A percentile compares a stretch with the other conserved stretches of the same genome.
Evolutionary conservation across 2,113 vertebrate genomes (phyloP).

Genomic region (Leptodactylus fuscus): DNA sequence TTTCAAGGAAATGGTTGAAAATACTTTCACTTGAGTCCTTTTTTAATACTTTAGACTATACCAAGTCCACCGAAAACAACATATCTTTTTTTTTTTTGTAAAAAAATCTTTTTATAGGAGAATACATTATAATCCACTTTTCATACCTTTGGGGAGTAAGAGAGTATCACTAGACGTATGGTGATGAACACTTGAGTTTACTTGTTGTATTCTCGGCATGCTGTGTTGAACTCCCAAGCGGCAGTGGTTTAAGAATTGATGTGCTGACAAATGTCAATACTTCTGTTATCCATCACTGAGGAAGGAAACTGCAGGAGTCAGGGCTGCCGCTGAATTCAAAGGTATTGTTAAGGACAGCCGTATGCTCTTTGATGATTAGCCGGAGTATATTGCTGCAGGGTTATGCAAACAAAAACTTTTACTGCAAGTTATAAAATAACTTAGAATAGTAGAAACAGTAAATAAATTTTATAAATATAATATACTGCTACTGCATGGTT

Average conservation of each 20-base stretch:
- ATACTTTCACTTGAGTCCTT: no score
- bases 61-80: neutral
- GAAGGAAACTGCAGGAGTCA: constrained; percentile 41
- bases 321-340: constrained; percentile 41
- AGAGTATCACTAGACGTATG: constrained; percentile 63
- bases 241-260: constrained; percentile 60
- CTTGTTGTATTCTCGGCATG: constrained; percentile 45
- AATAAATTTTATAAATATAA: no score
- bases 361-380: constrained; percentile 23
- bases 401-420: constrained; percentile 32
- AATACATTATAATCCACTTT: constrained; percentile 62
- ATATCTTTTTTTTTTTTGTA: constrained; percentile 44
- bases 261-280: constrained; percentile 61
- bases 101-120: constrained; percentile 59
- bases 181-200: constrained; percentile 61
- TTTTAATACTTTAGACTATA: neutral
- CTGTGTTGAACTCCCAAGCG: constrained; percentile 53
- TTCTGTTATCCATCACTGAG: constrained; percentile 58
- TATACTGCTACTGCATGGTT: neutral
- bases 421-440: neutral
- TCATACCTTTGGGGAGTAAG: constrained; percentile 59
- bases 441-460: neutral
- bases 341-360: constrained; percentile 49
- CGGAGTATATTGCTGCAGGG: constrained; percentile 9
- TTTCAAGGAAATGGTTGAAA: no score